A percentile compares a stretch with the other conserved stretches of the same genome.
Evolutionary conservation across 2,113 vertebrate genomes (phyloP).

Genomic region (Barnardius zonarius): DNA sequence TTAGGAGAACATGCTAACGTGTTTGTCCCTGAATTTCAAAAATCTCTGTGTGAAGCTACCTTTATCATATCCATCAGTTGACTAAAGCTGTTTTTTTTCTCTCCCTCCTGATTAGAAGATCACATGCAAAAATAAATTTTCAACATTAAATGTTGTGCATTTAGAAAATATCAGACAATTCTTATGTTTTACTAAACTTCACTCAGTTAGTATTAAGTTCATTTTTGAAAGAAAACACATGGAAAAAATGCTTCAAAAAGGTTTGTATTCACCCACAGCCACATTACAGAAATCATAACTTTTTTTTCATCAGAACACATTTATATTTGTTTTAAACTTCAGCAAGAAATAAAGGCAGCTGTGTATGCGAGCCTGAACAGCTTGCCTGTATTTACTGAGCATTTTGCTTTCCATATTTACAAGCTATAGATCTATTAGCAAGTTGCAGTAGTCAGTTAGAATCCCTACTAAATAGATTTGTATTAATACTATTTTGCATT

Average conservation of each 20-base stretch:
- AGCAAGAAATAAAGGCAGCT: neutral
- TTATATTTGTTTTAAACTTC: neutral
- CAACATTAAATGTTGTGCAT: neutral
- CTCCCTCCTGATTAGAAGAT: neutral
- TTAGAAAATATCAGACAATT: neutral
- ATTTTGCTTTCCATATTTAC: neutral
- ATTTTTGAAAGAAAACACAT: neutral
- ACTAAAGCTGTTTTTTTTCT: neutral
- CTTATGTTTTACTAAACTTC: neutral
- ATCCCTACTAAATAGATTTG: neutral
- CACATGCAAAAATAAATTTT: neutral
- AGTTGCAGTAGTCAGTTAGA: neutral
- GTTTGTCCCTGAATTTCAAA: constrained; percentile 23
- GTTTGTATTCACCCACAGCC: neutral
- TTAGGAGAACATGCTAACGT: neutral
- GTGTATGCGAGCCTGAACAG: neutral
- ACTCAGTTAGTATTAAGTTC: neutral
- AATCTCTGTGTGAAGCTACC: neutral
- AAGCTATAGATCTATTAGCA: neutral
- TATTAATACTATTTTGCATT: neutral
- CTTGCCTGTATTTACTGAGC: neutral
- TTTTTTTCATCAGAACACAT: neutral
- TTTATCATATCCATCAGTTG: neutral
- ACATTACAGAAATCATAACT: neutral
- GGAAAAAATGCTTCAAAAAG: neutral